Conservation (phyloP, 2,888 invertebrate genomes). For the Spodoptera littoralis region DNA sequence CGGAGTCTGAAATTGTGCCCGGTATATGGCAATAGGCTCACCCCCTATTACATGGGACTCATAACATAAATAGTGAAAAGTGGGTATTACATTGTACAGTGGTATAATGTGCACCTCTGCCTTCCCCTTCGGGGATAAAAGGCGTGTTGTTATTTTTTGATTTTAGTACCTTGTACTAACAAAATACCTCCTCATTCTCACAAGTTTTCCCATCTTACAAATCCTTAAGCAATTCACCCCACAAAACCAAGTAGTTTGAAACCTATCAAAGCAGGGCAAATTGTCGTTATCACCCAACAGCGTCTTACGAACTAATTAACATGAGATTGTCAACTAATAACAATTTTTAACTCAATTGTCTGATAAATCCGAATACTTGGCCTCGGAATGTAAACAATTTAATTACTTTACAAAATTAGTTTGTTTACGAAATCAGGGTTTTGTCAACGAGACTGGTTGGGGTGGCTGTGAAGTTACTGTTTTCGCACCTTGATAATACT, state of each 20-base stretch:
- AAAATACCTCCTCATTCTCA: too few species aligned
- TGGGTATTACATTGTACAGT: too few species aligned
- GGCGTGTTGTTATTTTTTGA: too few species aligned
- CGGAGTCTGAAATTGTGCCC: too few species aligned
- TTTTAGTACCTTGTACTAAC: too few species aligned
- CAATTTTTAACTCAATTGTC: conserved; percentile 49
- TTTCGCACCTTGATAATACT: conserved; percentile 24
- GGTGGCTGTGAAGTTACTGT: conserved; percentile 46
- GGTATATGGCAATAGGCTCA: too few species aligned
- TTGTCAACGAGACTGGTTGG: conserved; percentile 28
- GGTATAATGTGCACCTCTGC: too few species aligned
- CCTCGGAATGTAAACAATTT: conserved; percentile 52
- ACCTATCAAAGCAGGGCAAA: conserved; percentile 34
- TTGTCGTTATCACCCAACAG: conserved; percentile 30
- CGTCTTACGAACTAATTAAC: conserved; percentile 51
- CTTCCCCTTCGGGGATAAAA: too few species aligned
- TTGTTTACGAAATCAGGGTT: conserved; percentile 52
- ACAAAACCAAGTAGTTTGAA: conserved; percentile 26
- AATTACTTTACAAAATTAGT: conserved; percentile 58
- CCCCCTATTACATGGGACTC: too few species aligned
- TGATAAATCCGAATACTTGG: conserved; percentile 28
- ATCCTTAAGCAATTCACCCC: background rate
- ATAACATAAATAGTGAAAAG: too few species aligned
- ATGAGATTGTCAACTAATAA: conserved; percentile 47
- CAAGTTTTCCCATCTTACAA: too few species aligned